phyloP scores from a whole-genome alignment of 2,113 vertebrate species.

The Parus major region DNA sequence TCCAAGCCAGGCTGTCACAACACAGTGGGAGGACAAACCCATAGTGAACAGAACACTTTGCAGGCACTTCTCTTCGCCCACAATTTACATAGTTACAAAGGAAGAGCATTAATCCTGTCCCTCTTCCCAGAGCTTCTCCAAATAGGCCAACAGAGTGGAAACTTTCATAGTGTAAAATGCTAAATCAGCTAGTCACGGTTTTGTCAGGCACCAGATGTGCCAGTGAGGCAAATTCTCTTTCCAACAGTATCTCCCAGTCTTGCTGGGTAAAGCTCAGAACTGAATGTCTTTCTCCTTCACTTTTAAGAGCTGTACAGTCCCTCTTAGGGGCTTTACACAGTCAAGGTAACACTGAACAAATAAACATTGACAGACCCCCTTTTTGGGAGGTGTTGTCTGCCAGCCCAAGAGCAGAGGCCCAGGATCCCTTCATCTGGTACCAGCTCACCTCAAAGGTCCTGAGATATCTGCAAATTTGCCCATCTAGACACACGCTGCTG shows the following conservation, averaged over 20 bases:
- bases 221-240: background rate
- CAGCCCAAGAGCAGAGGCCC: background rate
- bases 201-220: background rate
- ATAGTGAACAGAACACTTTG: background rate
- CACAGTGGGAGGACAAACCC: background rate
- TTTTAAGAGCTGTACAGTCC: background rate
- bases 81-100: background rate
- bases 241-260: background rate
- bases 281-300: background rate
- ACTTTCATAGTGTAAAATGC: background rate
- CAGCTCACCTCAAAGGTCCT: background rate
- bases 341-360: background rate
- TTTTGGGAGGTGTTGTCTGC: background rate
- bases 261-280: background rate
- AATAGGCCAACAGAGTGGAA: background rate
- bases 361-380: accelerated
- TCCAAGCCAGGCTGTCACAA: background rate
- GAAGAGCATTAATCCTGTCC: background rate
- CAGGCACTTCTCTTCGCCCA: background rate
- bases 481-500: background rate
- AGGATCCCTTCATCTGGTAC: background rate
- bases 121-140: background rate
- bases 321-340: background rate
- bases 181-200: background rate
- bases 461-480: background rate